Percentiles rank a stretch among this genome's conserved stretches.
phyloP scores from a whole-genome alignment of 2,113 vertebrate species.

The Anolis sagrei region DNA sequence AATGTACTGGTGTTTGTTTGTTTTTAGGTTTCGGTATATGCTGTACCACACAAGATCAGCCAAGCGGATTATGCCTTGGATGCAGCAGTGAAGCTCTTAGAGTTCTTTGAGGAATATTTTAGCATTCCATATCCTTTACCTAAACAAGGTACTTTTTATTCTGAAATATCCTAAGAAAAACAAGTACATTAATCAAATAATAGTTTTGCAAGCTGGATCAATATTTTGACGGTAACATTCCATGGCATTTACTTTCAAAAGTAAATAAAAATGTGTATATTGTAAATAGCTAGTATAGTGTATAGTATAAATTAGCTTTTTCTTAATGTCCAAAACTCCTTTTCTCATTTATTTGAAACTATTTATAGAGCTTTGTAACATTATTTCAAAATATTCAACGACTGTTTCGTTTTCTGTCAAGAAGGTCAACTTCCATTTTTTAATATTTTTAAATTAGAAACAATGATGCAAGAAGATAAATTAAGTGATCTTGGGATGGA shows the following conservation, averaged over 20 bases:
- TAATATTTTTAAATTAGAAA: too few relatives aligned
- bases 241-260: neutral
- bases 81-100: constrained; percentile 86
- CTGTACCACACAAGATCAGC: constrained; percentile 85
- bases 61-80: constrained; percentile 86
- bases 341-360: neutral
- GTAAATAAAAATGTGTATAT: neutral
- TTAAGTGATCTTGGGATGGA: too few relatives aligned
- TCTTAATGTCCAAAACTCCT: neutral
- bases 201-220: neutral
- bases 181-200: neutral
- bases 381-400: neutral
- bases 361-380: neutral
- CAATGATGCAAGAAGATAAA: too few relatives aligned
- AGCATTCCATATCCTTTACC: constrained; percentile 91
- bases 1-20: neutral
- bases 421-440: neutral
- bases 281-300: neutral
- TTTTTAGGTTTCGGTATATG: constrained; percentile 86
- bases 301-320: neutral
- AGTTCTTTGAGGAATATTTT: constrained; percentile 93
- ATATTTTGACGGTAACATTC: neutral
- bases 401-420: neutral
- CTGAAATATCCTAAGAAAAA: neutral
- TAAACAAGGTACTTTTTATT: constrained; percentile 80